Conservation (phyloP, 92 coral and sea anemone genomes). For the Umimayanthus chanpuru region DNA sequence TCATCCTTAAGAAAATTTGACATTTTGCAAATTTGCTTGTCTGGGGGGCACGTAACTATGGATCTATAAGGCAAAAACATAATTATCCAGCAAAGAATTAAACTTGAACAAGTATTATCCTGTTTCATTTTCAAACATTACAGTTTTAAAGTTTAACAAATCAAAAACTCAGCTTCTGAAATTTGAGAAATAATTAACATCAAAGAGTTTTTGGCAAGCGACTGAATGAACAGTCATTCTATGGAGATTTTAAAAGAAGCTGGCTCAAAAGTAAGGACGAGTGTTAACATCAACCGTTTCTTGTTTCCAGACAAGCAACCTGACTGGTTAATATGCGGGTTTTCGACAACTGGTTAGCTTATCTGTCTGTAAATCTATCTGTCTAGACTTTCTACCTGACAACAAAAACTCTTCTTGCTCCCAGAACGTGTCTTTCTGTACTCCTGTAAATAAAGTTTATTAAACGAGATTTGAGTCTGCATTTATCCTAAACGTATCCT, state of each 20-base stretch:
- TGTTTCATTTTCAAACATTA: not conserved
- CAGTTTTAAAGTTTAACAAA: too few relatives aligned
- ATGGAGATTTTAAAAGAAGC: not conserved
- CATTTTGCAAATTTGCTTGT: not conserved
- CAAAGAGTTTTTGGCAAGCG: not conserved
- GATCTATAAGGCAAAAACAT: not conserved
- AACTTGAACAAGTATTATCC: too few relatives aligned
- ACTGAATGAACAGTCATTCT: too few relatives aligned
- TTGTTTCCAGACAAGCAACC: not conserved
- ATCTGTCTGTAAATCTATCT: constrained; percentile 5
- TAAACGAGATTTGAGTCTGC: not conserved
- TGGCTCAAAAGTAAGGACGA: not conserved
- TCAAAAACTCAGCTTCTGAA: not conserved
- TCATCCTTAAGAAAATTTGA: not conserved
- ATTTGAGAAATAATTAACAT: not conserved
- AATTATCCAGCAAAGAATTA: not conserved
- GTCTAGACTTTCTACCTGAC: constrained; percentile 14
- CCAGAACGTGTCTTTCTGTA: not conserved
- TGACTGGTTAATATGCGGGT: not conserved
- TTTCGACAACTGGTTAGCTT: not conserved
- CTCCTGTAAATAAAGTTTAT: not conserved
- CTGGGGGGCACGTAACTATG: not conserved
- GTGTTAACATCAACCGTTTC: not conserved
- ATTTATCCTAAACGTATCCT: too few relatives aligned
- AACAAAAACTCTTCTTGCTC: not conserved